Evolutionary conservation across 2,797 vertebrate genomes (phyloP).

Genomic region (Gadopsis bispinosus): DNA sequence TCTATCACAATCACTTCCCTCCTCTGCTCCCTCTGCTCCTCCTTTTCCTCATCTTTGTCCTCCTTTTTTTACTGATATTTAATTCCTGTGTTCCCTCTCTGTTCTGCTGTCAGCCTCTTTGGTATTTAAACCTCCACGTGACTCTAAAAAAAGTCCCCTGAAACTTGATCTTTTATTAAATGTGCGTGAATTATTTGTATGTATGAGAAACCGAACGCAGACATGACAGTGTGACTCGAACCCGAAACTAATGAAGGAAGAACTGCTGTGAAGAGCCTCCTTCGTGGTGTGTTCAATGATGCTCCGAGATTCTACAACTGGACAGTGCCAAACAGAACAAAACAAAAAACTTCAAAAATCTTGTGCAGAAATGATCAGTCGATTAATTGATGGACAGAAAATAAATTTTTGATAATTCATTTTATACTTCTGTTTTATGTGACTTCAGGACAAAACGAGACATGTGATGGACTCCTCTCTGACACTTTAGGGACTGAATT

Average conservation of each 20-base stretch:
- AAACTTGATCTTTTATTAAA: not conserved
- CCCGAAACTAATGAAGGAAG: not conserved
- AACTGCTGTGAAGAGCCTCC: not conserved
- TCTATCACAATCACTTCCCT: constrained; percentile 27
- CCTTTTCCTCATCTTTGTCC: not conserved
- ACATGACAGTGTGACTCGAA: not conserved
- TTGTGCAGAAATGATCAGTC: not conserved
- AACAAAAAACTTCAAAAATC: too few species aligned
- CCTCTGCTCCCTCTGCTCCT: not conserved
- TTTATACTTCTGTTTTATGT: not conserved
- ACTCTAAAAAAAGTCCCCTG: not conserved
- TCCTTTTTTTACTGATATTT: too few species aligned
- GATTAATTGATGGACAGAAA: not conserved
- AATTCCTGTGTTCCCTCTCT: too few species aligned
- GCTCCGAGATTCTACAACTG: not conserved
- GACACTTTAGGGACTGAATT: not conserved
- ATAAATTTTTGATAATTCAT: not conserved
- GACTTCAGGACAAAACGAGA: not conserved
- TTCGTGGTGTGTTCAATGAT: not conserved
- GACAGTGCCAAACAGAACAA: not conserved
- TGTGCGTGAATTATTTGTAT: not conserved
- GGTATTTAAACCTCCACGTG: not conserved
- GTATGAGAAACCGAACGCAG: not conserved
- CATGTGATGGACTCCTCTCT: not conserved
- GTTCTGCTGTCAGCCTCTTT: not conserved